These are phyloP conservation scores for Lithophane ornitopus DNA, from an alignment of 2,888 invertebrate species.

Conservation along the genomic window DNA sequence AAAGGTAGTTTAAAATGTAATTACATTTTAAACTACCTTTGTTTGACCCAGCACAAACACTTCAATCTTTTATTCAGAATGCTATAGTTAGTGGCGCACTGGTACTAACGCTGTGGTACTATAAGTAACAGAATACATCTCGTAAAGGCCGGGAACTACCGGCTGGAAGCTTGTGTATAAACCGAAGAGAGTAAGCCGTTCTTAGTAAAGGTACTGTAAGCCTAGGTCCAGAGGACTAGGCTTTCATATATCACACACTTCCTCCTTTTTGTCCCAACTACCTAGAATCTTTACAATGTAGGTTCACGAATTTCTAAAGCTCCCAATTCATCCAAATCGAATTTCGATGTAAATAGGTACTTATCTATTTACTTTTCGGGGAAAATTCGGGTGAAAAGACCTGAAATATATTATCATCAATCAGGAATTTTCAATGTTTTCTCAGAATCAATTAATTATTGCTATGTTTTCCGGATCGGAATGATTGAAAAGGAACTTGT, in stretches of 20 bases:
- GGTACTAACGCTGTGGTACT: constrained; percentile 12
- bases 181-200: constrained; percentile 30
- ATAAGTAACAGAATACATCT: constrained; percentile 31
- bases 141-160: constrained; percentile 11
- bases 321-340: constrained; percentile 5
- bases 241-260: constrained; percentile 16
- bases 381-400: not conserved
- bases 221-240: constrained; percentile 31
- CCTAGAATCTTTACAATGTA: constrained; percentile 3
- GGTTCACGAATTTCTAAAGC: not conserved
- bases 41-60: not conserved
- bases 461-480: not conserved
- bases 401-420: not conserved
- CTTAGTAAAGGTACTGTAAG: constrained; percentile 31
- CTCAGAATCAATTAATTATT: constrained; percentile 35
- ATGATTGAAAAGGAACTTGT: constrained; percentile 10
- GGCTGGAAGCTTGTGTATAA: constrained; percentile 27
- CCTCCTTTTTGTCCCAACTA: not conserved
- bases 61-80: constrained; percentile 45
- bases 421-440: constrained; percentile 9
- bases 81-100: constrained; percentile 10
- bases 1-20: too few species aligned
- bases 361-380: not conserved
- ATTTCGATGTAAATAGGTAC: constrained; percentile 7
- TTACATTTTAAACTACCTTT: constrained; percentile 4